Percentiles rank a stretch among this genome's conserved stretches.
Evolutionary conservation across 2,888 invertebrate species (phyloP).

Genomic region (Erebia epiphron): DNA sequence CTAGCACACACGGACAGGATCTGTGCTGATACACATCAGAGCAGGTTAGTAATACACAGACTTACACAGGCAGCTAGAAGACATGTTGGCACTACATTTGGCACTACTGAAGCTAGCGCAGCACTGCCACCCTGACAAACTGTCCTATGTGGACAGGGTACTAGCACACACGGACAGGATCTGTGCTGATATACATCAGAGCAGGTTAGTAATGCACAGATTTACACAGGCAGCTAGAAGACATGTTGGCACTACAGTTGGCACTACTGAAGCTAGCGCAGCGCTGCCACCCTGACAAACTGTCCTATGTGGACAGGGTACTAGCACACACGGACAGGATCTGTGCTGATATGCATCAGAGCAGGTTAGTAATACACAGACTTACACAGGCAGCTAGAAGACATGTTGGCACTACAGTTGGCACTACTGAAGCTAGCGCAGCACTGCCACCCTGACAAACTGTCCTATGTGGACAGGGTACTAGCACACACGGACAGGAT

Average conservation of each 20-base stretch:
- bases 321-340: constrained; percentile 95
- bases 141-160: constrained; percentile 97
- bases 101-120: constrained; percentile 97
- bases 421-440: constrained; percentile 97
- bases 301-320: constrained; percentile 97
- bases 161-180: constrained; percentile 95
- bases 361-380: constrained; percentile 95
- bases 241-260: constrained; percentile 97
- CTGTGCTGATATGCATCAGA: constrained; percentile 93
- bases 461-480: constrained; percentile 97
- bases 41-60: constrained; percentile 95
- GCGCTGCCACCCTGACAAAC: constrained; percentile 97
- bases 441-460: constrained; percentile 97
- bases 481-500: constrained; percentile 95
- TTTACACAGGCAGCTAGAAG: constrained; percentile 97
- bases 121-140: constrained; percentile 97
- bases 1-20: constrained; percentile 95
- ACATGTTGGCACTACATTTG: constrained; percentile 97
- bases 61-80: constrained; percentile 97
- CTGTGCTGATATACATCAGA: constrained; percentile 93
- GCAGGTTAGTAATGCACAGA: constrained; percentile 95
- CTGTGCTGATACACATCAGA: constrained; percentile 93
- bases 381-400: constrained; percentile 97
- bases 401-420: constrained; percentile 97
- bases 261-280: constrained; percentile 97